These are phyloP conservation scores for Chaunax sp. DNA, from an alignment of 2,797 vertebrate species.

Conservation along the genomic window DNA sequence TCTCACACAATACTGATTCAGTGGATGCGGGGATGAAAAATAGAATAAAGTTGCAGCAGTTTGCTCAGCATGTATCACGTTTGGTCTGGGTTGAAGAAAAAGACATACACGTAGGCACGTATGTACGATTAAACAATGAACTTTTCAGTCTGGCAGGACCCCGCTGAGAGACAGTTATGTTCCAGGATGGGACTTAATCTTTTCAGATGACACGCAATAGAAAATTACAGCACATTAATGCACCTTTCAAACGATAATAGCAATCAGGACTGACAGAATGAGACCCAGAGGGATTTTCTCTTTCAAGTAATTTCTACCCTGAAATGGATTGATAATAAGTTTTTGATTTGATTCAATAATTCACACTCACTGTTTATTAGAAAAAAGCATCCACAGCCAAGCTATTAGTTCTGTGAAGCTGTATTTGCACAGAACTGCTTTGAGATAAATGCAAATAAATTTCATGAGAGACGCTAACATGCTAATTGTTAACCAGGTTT, in stretches of 20 bases:
- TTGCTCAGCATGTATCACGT: constrained; percentile 38
- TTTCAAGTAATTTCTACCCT: too few relatives aligned
- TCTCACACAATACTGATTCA: constrained; percentile 42
- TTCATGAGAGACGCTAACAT: too few relatives aligned
- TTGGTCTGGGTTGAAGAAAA: constrained; percentile 9
- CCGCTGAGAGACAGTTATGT: constrained; percentile 2
- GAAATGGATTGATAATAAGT: too few relatives aligned
- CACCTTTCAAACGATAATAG: neutral
- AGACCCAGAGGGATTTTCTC: too few relatives aligned
- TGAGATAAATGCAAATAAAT: too few relatives aligned
- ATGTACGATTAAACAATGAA: neutral
- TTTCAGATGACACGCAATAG: neutral
- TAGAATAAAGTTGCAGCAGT: constrained; percentile 12
- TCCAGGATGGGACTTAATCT: constrained; percentile 8
- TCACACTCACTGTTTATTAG: too few relatives aligned
- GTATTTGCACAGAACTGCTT: too few relatives aligned
- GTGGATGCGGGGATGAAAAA: constrained; percentile 17
- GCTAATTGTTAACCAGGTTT: too few relatives aligned
- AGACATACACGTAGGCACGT: neutral
- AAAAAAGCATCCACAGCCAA: too few relatives aligned
- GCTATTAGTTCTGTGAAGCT: too few relatives aligned
- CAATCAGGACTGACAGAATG: neutral
- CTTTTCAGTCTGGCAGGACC: constrained; percentile 15
- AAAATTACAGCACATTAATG: constrained; percentile 9
- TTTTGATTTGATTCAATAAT: too few relatives aligned